Evolutionary conservation across 2,113 vertebrate genomes (phyloP), one percentile per base, ranked within the genome.

Genomic region (Gorilla gorilla): DNA sequence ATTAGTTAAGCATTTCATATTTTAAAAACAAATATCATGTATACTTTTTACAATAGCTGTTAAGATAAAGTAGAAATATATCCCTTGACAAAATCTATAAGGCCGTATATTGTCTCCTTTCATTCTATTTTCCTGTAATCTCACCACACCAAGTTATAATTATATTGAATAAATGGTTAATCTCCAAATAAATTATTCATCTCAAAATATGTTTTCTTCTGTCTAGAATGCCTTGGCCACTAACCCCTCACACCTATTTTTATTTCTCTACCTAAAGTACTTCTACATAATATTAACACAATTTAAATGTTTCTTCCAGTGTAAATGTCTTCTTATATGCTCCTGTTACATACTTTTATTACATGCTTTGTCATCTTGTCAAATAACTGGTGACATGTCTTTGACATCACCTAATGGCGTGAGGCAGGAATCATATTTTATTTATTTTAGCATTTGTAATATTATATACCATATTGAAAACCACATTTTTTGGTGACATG

Each of bases 131-230:
- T 90, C 83, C 68, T 48, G 48, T 70, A 55, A 27, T 57, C 8
- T 23, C 30, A 32, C 8, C 8, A 82, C 4, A 59, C 6, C 43
- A 25, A 79, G 6, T 66, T 87, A 73, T 4, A 92, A n/a, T 52
- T 17, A 43, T 9, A 38, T 23, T 20, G 87, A 86, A 68, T 55
- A 76, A 92, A 81, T 64, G 43, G 3, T 84, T 79, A 81, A 90
- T 32, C 18, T 50, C 32, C 17, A 94, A 80, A 76, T 32, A 64
- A 70, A 8, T 12, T 2, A 48, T 80, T 80, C n/a, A 48, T 68
- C 89, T 92, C 27, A 85, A 84, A 88, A 50, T 30, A 85, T 78
- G 88, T 8, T 55, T 94, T 7, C 23, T 96, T 90, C 30, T 89
- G 1, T 81, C 17, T 52, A 66, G 50, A 78, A 43, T 73, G 25